A percentile compares a stretch with the other conserved stretches of the same genome.
phyloP scores from a whole-genome alignment of 35 echinoderm and acorn worm genomes.

The Apostichopus parvimensis region DNA sequence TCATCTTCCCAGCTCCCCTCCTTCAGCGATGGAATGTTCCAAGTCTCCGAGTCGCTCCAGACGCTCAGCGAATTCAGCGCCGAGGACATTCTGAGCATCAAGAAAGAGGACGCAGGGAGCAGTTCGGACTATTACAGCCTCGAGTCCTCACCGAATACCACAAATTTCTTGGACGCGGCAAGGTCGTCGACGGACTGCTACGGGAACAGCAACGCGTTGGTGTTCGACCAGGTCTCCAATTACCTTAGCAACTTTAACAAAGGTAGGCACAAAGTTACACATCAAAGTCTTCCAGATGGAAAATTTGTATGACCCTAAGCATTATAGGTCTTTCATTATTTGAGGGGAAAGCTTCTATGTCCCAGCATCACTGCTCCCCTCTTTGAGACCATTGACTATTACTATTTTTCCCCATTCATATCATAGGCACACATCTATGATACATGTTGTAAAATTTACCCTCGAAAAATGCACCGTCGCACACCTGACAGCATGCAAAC shows the following conservation, averaged over 20 bases:
- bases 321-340: too few species aligned
- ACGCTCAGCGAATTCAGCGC: slow-evolving; percentile 99
- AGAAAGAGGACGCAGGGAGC: slow-evolving; percentile 86
- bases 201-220: slow-evolving; percentile 74
- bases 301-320: too few species aligned
- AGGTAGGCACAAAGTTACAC: slow-evolving; percentile 45
- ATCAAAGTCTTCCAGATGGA: not conserved
- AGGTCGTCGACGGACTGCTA: slow-evolving; percentile 77
- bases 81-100: slow-evolving; percentile 91
- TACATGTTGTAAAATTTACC: too few species aligned
- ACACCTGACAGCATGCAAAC: too few species aligned
- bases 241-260: slow-evolving; percentile 76
- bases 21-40: slow-evolving; percentile 82
- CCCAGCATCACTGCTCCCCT: too few species aligned
- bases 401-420: too few species aligned
- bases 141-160: slow-evolving; percentile 81
- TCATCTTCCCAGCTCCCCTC: slow-evolving; percentile 68
- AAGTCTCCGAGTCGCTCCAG: slow-evolving; percentile 92
- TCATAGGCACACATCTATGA: too few species aligned
- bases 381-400: too few species aligned
- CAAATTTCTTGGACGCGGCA: slow-evolving; percentile 45
- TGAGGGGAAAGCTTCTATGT: too few species aligned
- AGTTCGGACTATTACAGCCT: slow-evolving; percentile 99
- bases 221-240: slow-evolving; percentile 70
- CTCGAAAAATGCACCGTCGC: too few species aligned